Conservation (phyloP, 1,140 invertebrate species). For the Argopecten irradians region DNA sequence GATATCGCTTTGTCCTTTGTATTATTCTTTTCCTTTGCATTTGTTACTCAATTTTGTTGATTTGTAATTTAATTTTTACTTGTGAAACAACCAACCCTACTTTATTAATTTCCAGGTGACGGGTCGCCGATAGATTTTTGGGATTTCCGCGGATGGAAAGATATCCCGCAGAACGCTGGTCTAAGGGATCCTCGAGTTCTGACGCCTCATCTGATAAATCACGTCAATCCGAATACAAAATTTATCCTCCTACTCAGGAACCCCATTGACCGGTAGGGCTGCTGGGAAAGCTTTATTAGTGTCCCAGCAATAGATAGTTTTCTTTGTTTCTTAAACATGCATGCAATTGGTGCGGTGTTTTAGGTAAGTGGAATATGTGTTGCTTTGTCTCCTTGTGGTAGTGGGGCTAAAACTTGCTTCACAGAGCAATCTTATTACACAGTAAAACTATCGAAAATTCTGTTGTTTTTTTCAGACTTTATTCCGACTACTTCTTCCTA, state of each 20-base stretch:
- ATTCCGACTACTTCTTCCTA: slow-evolving; percentile 64
- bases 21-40: neutral
- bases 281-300: neutral
- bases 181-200: slow-evolving; percentile 46
- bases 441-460: neutral
- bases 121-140: slow-evolving; percentile 67
- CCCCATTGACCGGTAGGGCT: slow-evolving; percentile 61
- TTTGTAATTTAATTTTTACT: neutral
- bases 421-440: neutral
- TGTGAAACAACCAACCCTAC: neutral
- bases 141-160: slow-evolving; percentile 65
- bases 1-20: too few species aligned
- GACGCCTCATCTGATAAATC: slow-evolving; percentile 59
- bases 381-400: neutral
- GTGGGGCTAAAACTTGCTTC: neutral
- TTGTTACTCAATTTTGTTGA: neutral
- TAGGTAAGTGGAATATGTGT: neutral
- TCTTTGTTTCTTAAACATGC: too few species aligned
- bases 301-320: too few species aligned
- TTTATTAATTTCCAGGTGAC: slow-evolving; percentile 58
- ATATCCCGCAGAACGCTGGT: slow-evolving; percentile 59
- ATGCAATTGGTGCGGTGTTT: neutral
- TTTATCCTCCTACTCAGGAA: slow-evolving; percentile 62
- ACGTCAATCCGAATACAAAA: slow-evolving; percentile 56
- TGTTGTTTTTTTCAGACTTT: slow-evolving; percentile 52